These are phyloP conservation scores for Schizopygopsis pylzovi DNA, from an alignment of 2,797 vertebrate genomes.

Conservation along the genomic window DNA sequence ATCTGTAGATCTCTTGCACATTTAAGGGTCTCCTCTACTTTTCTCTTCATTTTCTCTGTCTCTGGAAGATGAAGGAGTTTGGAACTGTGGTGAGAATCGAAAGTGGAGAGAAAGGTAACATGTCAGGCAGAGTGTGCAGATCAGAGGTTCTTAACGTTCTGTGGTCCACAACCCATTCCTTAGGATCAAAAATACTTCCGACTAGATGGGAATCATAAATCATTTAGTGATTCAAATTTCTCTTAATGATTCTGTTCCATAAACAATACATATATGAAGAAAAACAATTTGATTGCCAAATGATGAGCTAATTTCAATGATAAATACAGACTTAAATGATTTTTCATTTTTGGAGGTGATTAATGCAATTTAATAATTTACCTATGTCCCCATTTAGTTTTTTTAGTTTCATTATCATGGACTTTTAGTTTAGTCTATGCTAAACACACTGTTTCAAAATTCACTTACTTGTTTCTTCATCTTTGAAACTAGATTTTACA, in stretches of 20 bases:
- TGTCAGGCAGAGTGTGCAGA: slow-evolving; percentile 24
- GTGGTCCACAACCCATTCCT: background rate
- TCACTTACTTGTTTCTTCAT: background rate
- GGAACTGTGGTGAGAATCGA: background rate
- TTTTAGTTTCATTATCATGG: background rate
- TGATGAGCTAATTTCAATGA: background rate
- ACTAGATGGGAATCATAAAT: background rate
- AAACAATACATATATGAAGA: background rate
- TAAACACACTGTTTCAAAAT: background rate
- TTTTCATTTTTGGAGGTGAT: background rate
- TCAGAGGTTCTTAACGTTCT: background rate
- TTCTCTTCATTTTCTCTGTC: slow-evolving; percentile 54
- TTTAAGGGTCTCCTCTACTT: slow-evolving; percentile 43
- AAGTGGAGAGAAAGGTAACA: slow-evolving; percentile 2
- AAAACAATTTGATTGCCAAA: background rate
- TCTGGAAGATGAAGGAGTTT: slow-evolving; percentile 25
- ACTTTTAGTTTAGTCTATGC: background rate
- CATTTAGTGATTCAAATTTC: background rate
- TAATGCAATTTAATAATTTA: background rate
- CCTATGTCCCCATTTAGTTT: background rate
- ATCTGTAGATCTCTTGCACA: slow-evolving; percentile 68
- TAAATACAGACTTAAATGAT: background rate
- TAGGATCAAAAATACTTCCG: background rate
- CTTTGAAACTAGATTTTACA: background rate
- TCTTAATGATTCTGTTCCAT: background rate